phyloP scores from a whole-genome alignment of 2,113 vertebrate genomes.

The Asarcornis scutulata region DNA sequence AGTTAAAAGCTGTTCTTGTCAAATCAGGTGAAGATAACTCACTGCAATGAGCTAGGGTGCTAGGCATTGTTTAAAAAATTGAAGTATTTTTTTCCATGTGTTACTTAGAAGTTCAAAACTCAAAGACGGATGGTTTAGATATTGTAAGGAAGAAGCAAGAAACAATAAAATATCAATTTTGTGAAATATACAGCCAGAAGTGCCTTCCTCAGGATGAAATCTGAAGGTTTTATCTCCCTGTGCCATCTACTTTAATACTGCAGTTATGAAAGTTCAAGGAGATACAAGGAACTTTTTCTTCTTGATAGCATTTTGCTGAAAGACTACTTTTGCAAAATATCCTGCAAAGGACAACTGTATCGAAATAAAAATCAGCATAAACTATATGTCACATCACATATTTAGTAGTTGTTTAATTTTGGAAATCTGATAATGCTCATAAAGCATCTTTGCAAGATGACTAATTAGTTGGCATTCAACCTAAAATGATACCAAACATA shows the following conservation, averaged over 20 bases:
- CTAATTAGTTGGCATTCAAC: slow-evolving; percentile 70
- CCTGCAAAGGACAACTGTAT: slow-evolving; percentile 24
- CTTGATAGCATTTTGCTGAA: neutral
- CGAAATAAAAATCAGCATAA: slow-evolving; percentile 43
- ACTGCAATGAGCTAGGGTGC: neutral
- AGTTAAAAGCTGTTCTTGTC: neutral
- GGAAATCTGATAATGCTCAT: slow-evolving; percentile 63
- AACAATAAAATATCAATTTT: neutral
- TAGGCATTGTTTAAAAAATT: neutral
- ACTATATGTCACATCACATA: slow-evolving; percentile 8
- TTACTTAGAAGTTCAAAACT: slow-evolving; percentile 1
- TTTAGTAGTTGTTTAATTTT: slow-evolving; percentile 60
- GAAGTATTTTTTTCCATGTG: neutral
- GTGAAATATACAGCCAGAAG: neutral
- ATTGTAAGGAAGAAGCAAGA: neutral
- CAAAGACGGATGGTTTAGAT: neutral
- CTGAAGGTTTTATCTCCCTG: neutral
- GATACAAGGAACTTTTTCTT: neutral
- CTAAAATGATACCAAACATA: slow-evolving; percentile 61
- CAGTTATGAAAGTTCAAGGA: neutral
- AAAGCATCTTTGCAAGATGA: slow-evolving; percentile 65
- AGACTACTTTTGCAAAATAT: slow-evolving; percentile 37
- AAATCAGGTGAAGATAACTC: neutral
- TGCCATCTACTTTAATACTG: neutral
- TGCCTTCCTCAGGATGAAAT: neutral